Conservation (phyloP, 2,797 vertebrate genomes). For the Parotocinclus haroldoi region DNA sequence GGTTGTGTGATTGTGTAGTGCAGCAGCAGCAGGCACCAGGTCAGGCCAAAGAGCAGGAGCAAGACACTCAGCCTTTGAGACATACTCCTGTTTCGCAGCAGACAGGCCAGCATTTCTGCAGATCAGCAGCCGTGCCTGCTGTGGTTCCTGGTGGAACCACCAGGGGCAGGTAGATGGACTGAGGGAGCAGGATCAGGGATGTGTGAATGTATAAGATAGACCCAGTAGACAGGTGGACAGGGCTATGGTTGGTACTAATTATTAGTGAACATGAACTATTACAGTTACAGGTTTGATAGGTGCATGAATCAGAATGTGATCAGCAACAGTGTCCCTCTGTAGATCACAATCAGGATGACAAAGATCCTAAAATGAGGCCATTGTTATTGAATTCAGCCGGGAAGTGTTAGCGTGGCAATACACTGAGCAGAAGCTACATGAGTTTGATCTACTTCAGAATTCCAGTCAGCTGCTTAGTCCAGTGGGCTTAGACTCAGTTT, state of each 20-base stretch:
- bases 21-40: conserved; percentile 91
- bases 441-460: background rate
- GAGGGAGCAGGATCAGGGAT: background rate
- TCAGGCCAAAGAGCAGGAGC: conserved; percentile 88
- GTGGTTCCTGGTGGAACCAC: background rate
- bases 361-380: background rate
- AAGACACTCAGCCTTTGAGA: conserved; percentile 93
- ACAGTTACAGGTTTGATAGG: background rate
- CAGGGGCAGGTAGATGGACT: background rate
- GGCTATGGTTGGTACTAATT: too few species aligned
- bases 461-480: conserved; percentile 9
- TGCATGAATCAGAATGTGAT: background rate
- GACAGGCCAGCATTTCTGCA: conserved; percentile 81
- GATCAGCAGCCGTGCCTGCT: conserved; percentile 1
- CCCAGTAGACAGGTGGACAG: background rate
- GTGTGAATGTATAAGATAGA: background rate
- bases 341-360: background rate
- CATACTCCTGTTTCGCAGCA: conserved; percentile 87
- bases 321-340: background rate
- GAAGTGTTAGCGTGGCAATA: background rate
- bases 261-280: background rate
- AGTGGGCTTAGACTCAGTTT: background rate
- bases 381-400: background rate
- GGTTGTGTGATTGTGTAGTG: conserved; percentile 92
- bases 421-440: background rate